phyloP scores from a whole-genome alignment of 2,797 vertebrate species.

The Poecilia wingei region DNA sequence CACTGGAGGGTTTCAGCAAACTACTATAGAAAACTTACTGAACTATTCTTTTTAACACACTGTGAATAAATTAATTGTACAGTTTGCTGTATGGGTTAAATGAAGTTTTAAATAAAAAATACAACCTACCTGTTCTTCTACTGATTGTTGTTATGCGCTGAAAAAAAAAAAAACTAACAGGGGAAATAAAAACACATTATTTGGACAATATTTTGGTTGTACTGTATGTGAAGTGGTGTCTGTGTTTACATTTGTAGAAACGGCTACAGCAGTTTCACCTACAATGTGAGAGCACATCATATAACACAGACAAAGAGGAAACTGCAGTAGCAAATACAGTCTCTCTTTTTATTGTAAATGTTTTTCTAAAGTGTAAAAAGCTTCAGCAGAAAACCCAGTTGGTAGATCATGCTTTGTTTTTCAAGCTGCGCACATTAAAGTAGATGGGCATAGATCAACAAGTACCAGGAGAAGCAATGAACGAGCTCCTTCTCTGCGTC shows the following conservation, averaged over 20 bases:
- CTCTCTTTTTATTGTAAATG: background rate
- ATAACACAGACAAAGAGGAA: background rate
- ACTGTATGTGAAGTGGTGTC: background rate
- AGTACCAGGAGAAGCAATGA: background rate
- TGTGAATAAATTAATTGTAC: constrained; percentile 99
- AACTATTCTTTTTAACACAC: constrained; percentile 98
- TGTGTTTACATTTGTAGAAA: background rate
- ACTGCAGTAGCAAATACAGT: background rate
- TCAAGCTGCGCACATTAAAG: background rate
- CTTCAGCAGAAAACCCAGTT: background rate
- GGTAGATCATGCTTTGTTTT: background rate
- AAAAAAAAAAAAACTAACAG: background rate
- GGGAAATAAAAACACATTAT: background rate
- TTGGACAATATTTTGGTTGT: background rate
- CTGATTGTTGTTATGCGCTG: constrained; percentile 16
- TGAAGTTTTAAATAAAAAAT: constrained; percentile 98
- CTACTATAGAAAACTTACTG: constrained; percentile 76
- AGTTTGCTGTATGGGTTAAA: constrained; percentile 99
- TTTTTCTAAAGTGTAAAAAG: background rate
- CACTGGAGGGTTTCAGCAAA: constrained; percentile 69
- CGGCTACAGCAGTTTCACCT: background rate
- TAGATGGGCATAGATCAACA: background rate
- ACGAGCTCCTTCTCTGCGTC: background rate
- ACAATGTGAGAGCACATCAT: background rate
- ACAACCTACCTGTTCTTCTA: constrained; percentile 49